Evolutionary conservation across 2,888 invertebrate genomes (phyloP), one percentile per base, ranked within the genome.

Genomic region (Hofmannophila pseudospretella): DNA sequence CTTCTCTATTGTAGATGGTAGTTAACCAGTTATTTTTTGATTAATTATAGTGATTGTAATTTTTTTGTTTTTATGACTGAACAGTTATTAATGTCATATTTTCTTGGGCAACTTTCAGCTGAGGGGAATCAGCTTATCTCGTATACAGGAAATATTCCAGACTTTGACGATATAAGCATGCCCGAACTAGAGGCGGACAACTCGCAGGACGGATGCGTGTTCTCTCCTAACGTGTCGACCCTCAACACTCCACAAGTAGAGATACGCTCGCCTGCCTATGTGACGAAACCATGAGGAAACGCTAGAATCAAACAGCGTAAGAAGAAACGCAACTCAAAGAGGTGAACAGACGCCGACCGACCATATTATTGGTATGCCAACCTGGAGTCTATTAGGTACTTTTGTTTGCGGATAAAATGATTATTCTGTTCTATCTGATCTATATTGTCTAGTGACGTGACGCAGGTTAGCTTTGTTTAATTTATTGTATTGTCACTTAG

Each of bases 81-180:
- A n/a, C n/a, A n/a, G n/a, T n/a, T n/a, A 10, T 27, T 31, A 31
- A 31, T 20, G 19, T 14, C 16, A 23, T 38, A n/a, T 34, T 54
- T 67, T 68, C 57, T 68, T 67, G 66, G 66, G 60, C 54, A 53
- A 49, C 54, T 86, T 86, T 85, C 85, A 86, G 84, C 80, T 77
- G 87, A 88, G 69, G 79, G 74, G 67, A 85, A 81, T 81, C 85
- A 88, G 78, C 73, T 88, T 67, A 88, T 88, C 49, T 88, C 88
- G 68, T 88, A 88, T 79, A 81, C 85, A 78, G 85, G 84, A 52
- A 81, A 75, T 80, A 76, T 84, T 73, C 86, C 88, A 71, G 85
- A 86, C 78, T 84, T 88, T 72, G 86, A 80, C 60, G 85, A 84
- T 61, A 82, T 88, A 55, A 68, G 53, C 52, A 68, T 85, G 53